Base-by-base conservation (phyloP, 2,113 vertebrate species). In the Lagopus muta region DNA sequence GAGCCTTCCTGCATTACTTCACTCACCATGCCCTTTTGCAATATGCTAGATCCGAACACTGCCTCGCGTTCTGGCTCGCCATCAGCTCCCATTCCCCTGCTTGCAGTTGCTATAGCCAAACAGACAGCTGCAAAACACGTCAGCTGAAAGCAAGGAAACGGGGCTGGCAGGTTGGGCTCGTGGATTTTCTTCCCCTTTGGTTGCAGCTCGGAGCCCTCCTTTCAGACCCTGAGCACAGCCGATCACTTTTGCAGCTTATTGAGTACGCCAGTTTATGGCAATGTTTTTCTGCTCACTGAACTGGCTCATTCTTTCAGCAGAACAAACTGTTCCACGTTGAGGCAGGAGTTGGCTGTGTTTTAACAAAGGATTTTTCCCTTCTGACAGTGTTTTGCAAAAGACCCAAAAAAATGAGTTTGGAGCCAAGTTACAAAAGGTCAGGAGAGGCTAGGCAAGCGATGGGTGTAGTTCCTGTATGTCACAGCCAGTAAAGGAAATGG, bases 351-450 rank as follows among this genome's bases (percentile, higher is more conserved):
- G 98, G 97, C 98, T 98, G 96, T 94, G 96, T 97, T 98, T 98
- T 98, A 98, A 98, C 97, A 98, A 98, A 98, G 97, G 97, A 97
- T 97, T 96, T 90, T 87, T 92, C 97, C 97, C 96, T 97, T 97
- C 92, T 91, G 95, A 97, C 97, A 97, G 96, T 97, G 97, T 98
- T 98, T 98, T 98, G 97, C 97, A 97, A 97, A 98, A 97, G 98
- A 97, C 97, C 97, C 96, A 97, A 97, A 95, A 96, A 96, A 98
- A 97, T 96, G 96, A 97, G 97, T 97, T 97, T 97, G 95, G 95
- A 97, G 98, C 97, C 98, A 98, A 98, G 98, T 98, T 97, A 98
- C 97, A 98, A 98, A 98, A 98, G 97, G 97, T 98, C 98, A 98
- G 93, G 94, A 96, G 94, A 97, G 98, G 97, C 96, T 88, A 98